Evolutionary conservation across 2,113 vertebrate species (phyloP).

Genomic region (Sorex fumeus): DNA sequence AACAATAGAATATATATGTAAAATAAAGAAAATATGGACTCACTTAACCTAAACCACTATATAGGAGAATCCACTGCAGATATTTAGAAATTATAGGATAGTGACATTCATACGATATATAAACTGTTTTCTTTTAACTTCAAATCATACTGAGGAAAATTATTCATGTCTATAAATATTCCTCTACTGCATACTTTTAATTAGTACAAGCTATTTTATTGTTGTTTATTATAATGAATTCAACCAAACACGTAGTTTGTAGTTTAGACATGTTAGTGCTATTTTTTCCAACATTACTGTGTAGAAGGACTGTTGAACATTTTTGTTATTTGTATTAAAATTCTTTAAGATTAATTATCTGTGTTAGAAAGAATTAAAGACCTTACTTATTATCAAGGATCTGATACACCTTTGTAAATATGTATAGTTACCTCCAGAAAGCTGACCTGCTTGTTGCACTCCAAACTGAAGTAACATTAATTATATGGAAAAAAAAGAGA

Average conservation of each 20-base stretch:
- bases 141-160: not conserved
- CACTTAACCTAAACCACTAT: not conserved
- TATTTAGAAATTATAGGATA: not conserved
- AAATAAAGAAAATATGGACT: not conserved
- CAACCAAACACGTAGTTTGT: not conserved
- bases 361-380: not conserved
- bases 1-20: not conserved
- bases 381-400: not conserved
- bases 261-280: not conserved
- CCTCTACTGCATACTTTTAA: not conserved
- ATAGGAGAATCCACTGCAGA: not conserved
- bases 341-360: not conserved
- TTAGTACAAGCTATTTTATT: not conserved
- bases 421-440: not conserved
- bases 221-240: not conserved
- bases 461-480: not conserved
- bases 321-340: not conserved
- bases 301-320: not conserved
- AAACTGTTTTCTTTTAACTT: constrained; percentile 12
- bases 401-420: not conserved
- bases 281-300: not conserved
- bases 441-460: not conserved
- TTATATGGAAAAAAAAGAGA: not conserved
- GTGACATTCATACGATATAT: not conserved
- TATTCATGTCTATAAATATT: not conserved